A percentile compares a stretch with the other conserved stretches of the same genome.
Evolutionary conservation across 2,113 vertebrate genomes (phyloP).

Genomic region (Cottus gobio): DNA sequence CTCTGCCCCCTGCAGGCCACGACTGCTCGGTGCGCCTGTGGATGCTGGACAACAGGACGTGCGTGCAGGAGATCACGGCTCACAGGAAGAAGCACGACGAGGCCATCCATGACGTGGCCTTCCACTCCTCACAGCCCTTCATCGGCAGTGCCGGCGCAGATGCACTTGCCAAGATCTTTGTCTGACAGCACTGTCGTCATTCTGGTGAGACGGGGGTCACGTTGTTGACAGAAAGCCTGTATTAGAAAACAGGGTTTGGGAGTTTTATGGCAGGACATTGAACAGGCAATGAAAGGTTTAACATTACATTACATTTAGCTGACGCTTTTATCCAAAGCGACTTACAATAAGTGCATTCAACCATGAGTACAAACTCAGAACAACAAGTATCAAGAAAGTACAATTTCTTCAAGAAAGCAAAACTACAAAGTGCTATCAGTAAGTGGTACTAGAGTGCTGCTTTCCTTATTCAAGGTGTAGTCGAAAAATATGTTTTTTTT

Average conservation of each 20-base stretch:
- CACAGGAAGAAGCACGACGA: slow-evolving; percentile 95
- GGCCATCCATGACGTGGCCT: slow-evolving; percentile 93
- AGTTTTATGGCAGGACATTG: not conserved
- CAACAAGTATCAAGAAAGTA: too few relatives aligned
- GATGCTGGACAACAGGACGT: slow-evolving; percentile 93
- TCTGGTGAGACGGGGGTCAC: slow-evolving; percentile 54
- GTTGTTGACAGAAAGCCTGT: not conserved
- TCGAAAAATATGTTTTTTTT: too few relatives aligned
- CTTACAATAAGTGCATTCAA: too few relatives aligned
- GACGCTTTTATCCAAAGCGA: too few relatives aligned
- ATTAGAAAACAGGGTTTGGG: not conserved
- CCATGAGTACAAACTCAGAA: too few relatives aligned
- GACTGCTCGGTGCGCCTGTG: slow-evolving; percentile 94
- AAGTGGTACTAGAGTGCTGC: too few relatives aligned
- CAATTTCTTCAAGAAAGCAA: too few relatives aligned
- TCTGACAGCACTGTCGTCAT: slow-evolving; percentile 78
- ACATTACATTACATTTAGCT: too few relatives aligned
- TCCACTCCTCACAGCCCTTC: slow-evolving; percentile 91
- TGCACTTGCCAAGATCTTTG: slow-evolving; percentile 92
- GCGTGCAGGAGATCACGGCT: slow-evolving; percentile 93
- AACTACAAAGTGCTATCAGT: too few relatives aligned
- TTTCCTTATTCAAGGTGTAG: too few relatives aligned
- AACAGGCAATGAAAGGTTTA: not conserved
- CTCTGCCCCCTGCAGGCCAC: slow-evolving; percentile 82
- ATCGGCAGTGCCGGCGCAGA: slow-evolving; percentile 92